Base-by-base conservation (phyloP, 2,797 vertebrate genomes). In the Petrocephalus schoutedeni region DNA sequence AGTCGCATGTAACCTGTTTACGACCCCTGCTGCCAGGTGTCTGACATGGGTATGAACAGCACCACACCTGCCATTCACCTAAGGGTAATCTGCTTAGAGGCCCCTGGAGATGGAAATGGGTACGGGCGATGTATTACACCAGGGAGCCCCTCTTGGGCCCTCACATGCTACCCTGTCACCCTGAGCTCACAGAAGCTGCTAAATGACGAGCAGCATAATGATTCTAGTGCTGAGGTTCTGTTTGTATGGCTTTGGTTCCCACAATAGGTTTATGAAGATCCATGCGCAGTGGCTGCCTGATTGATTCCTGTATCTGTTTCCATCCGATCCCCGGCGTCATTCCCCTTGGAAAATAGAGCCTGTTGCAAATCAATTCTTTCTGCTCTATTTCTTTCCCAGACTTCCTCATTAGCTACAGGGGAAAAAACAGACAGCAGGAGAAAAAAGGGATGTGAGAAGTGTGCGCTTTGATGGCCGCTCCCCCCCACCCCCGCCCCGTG, bases 301-400 rank as follows among this genome's bases (percentile, higher is more conserved):
- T 14, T n/a, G 54, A 59, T 86, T 16, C 56, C 36, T 1, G 32
- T 54, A 36, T 86, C 54, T 7, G 53, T 57, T 53, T 85, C 23
- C 84, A 58, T 58, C 51, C 19, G 14, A 59, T n/a, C 80, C 49
- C 8, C 49, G 12, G 45, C 49, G 12, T 54, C 54, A 14, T 32
- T 56, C 36, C 19, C 54, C 19, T 16, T 41, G 84, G 54, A 59
- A 86, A 59, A 59, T 12, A 9, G 36, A 32, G 56, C 57, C 84
- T 86, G 84, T 86, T 86, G 84, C 84, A 86, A 86, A 86, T 59
- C 56, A 41, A 59, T 86, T 58, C 56, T 59, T 86, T 58, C 84
- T 58, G 84, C 84, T 86, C 56, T 86, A 59, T 59, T 86, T 86
- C 80, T 51, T 84, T 54, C 45, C 45, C 80, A 84, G 80, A 84